Percentiles rank a stretch among this genome's conserved stretches.
Conservation (phyloP, 2,797 vertebrate species). For the Eidolon dupreanum region DNA sequence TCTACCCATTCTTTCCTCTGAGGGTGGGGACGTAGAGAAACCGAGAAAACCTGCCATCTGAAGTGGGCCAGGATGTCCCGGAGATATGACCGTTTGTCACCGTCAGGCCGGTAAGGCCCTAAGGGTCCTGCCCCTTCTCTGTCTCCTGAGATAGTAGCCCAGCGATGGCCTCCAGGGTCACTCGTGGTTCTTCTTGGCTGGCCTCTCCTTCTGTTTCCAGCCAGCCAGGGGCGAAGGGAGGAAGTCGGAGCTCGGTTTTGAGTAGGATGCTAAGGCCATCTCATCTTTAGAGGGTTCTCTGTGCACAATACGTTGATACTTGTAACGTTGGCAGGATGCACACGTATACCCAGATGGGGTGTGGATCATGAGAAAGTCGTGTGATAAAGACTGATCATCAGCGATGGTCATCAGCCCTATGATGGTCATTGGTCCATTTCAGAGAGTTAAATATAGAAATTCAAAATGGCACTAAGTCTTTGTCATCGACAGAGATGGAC, state of each 20-base stretch:
- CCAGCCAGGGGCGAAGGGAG: not conserved
- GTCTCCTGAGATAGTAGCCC: accelerated
- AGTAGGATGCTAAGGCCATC: not conserved
- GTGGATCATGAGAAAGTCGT: not conserved
- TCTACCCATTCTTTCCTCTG: not conserved
- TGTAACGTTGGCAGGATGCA: not conserved
- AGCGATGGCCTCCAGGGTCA: not conserved
- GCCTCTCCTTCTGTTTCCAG: not conserved
- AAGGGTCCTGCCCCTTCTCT: not conserved
- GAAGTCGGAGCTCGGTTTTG: not conserved
- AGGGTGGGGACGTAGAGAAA: not conserved
- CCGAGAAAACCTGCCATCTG: not conserved
- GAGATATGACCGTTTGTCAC: not conserved
- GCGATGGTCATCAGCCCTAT: accelerated
- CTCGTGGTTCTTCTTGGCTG: not conserved
- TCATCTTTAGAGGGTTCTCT: not conserved
- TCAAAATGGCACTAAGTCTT: not conserved
- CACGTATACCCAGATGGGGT: accelerated
- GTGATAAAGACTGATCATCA: not conserved
- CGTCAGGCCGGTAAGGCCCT: not conserved
- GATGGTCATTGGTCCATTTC: not conserved
- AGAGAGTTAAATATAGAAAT: not conserved
- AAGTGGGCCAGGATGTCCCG: not conserved
- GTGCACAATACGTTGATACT: accelerated
- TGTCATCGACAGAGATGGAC: not conserved